phyloP scores from a whole-genome alignment of 2,888 invertebrate species.

The Dione juno region DNA sequence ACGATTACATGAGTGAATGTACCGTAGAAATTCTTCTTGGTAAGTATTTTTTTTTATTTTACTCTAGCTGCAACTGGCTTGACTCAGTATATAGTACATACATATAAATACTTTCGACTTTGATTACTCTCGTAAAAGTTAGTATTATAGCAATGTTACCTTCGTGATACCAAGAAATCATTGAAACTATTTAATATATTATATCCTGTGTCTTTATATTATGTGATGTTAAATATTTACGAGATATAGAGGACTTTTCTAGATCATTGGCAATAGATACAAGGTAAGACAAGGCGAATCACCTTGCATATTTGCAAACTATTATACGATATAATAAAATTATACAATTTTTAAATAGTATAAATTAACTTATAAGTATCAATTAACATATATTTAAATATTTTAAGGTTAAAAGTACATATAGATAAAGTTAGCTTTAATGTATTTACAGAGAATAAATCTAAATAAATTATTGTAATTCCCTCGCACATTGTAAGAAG shows the following conservation, averaged over 20 bases:
- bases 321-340: background rate
- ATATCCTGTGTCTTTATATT: background rate
- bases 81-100: no score
- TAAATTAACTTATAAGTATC: background rate
- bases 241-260: background rate
- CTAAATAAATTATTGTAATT: no score
- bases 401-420: background rate
- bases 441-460: no score
- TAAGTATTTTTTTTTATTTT: constrained; percentile 76
- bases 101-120: background rate
- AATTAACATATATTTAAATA: background rate
- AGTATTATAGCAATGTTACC: background rate
- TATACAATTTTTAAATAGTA: background rate
- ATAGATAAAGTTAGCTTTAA: background rate
- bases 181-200: background rate
- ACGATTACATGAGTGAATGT: constrained; percentile 93
- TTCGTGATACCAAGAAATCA: background rate
- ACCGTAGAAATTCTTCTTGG: constrained; percentile 92
- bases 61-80: no score
- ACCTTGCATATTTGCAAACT: constrained; percentile 1
- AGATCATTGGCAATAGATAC: background rate
- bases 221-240: background rate
- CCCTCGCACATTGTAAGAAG: no score
- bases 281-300: background rate
- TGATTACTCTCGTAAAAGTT: background rate